These are phyloP conservation scores for Eidolon helvum DNA, from an alignment of 2,113 vertebrate species.

Conservation along the genomic window DNA sequence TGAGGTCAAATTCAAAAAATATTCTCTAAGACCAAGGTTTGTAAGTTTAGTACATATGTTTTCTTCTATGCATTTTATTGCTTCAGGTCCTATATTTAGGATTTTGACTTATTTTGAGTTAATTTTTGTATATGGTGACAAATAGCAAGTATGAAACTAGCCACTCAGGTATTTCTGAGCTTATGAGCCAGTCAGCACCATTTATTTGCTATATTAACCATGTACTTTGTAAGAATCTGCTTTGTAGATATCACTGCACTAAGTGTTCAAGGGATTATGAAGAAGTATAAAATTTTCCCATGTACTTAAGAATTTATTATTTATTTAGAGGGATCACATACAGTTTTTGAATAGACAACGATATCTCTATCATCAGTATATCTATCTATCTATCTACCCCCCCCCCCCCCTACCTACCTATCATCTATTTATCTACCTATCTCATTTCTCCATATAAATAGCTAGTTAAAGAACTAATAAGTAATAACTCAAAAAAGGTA, in stretches of 20 bases:
- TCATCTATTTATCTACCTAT: background rate
- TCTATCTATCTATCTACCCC: background rate
- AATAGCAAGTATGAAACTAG: too few relatives aligned
- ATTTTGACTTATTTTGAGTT: too few relatives aligned
- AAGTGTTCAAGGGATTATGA: background rate
- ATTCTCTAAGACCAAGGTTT: too few relatives aligned
- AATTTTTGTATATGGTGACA: too few relatives aligned
- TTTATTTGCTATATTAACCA: background rate
- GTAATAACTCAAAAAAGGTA: background rate
- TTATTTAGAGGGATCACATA: background rate
- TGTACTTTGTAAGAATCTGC: background rate
- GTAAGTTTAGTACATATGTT: too few relatives aligned
- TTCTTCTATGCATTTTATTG: too few relatives aligned
- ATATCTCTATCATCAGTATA: background rate
- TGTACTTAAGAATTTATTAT: background rate
- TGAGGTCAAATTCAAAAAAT: too few relatives aligned
- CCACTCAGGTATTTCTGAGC: background rate
- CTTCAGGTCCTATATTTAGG: too few relatives aligned
- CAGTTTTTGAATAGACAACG: background rate
- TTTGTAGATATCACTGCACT: background rate
- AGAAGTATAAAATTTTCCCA: background rate
- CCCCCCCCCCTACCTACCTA: background rate
- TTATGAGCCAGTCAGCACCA: background rate
- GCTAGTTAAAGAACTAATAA: background rate
- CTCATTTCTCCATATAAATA: background rate